Evolutionary conservation across 92 coral and sea anemone species (phyloP), one percentile per base, ranked within the genome.

Genomic region (Epizoanthus rinbou): DNA sequence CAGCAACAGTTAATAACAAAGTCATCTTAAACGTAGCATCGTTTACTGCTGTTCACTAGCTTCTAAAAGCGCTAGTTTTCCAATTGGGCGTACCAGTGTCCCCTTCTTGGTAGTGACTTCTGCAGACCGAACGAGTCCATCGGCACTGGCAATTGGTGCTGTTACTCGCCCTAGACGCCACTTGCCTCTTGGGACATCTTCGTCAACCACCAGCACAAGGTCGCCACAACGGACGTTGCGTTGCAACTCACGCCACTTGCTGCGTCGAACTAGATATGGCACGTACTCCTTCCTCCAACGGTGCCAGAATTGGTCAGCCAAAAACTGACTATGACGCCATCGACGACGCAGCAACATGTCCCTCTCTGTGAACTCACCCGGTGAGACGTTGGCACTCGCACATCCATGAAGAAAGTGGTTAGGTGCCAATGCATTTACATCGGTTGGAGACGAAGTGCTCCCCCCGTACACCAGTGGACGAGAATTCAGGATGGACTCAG

Each of bases 401-500:
- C 85, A 64, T 21, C 88, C 88, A 39, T 62, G 83, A 13, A 85
- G 76, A 39, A 64, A 85, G 59, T 85, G 85, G 65, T 85, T 85
- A 2, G 88, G 88, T 5, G 88, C 75, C 1, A 85, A 60, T 8
- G 72, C 64, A 56, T 70, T 78, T 31, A 47, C 70, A 39, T 85
- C 88, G 39, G 83, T 83, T 21, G 80, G 80, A n/a, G 89, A 86
- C 2, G 39, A 41, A 41, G 60, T 72, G 73, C 89, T 80, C 11
- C 89, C 89, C 18, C 89, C 89, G 57, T 85, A 75, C 11, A 85
- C 84, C 19, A 85, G 84, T 6, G 88, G 88, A 39, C 88, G 88
- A 33, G 88, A 85, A 39, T 85, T 85, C 43, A 85, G 64, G 10
- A 85, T 16, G 1, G 88, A 31, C 47, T 85, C 88, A 43, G 68